phyloP scores from a whole-genome alignment of 1,140 invertebrate genomes.

The Phenacoccus solenopsis region DNA sequence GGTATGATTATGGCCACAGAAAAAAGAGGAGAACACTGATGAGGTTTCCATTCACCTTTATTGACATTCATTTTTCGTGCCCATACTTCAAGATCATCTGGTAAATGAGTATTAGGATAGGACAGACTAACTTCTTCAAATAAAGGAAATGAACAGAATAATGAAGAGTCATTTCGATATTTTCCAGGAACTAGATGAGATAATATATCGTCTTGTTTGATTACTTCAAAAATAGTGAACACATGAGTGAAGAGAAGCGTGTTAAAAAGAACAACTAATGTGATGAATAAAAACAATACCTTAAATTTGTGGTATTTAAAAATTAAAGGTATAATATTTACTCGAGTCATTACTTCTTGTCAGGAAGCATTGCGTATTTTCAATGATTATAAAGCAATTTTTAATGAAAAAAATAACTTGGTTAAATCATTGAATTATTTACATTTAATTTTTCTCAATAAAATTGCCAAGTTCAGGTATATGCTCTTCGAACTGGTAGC shows the following conservation, averaged over 20 bases:
- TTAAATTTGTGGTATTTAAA: not conserved
- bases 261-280: not conserved
- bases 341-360: not conserved
- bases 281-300: not conserved
- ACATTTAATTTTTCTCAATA: too few species aligned
- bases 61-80: not conserved
- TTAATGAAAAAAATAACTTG: too few species aligned
- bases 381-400: too few species aligned
- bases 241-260: not conserved
- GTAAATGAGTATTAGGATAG: not conserved
- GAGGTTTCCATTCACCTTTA: conserved; percentile 53
- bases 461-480: too few species aligned
- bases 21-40: conserved; percentile 55
- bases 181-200: not conserved
- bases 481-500: too few species aligned
- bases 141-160: not conserved
- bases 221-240: not conserved
- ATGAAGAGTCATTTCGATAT: not conserved
- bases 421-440: too few species aligned
- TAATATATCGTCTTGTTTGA: not conserved
- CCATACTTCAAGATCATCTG: not conserved
- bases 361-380: too few species aligned
- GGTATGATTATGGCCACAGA: conserved; percentile 78
- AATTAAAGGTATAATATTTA: not conserved
- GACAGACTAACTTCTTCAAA: not conserved